A percentile compares a stretch with the other conserved stretches of the same genome.
Evolutionary conservation across 2,888 invertebrate species (phyloP).

Genomic region (Priocnemis perturbator): DNA sequence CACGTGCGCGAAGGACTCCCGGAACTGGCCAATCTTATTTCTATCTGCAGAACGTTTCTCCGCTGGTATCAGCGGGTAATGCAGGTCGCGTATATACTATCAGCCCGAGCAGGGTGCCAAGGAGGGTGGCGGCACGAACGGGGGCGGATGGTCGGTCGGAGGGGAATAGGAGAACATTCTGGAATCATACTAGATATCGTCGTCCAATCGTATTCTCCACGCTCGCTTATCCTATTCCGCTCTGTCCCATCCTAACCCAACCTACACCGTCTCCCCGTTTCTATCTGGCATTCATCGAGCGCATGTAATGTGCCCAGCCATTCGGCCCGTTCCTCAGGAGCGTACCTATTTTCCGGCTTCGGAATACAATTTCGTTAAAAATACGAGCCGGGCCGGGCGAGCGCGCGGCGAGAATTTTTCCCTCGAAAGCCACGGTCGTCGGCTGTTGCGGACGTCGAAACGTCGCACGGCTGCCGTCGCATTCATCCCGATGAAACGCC

Average conservation of each 20-base stretch:
- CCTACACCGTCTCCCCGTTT: conserved; percentile 32
- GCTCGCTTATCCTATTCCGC: conserved; percentile 60
- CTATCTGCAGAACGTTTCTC: conserved; percentile 41
- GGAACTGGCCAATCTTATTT: conserved; percentile 48
- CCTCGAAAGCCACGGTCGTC: conserved; percentile 1
- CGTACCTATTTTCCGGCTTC: conserved; percentile 19
- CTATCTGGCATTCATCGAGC: conserved; percentile 63
- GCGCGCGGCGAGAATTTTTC: conserved; percentile 9
- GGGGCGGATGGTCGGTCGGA: conserved; percentile 13
- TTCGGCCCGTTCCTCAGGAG: conserved; percentile 21
- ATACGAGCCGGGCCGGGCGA: conserved; percentile 23
- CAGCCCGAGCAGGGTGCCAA: conserved; percentile 7
- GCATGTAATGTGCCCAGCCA: conserved; percentile 56
- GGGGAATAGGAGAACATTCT: conserved; percentile 52
- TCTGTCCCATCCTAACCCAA: conserved; percentile 40
- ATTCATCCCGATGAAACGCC: too few species aligned
- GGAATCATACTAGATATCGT: conserved; percentile 62
- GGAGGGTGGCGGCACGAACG: conserved; percentile 9
- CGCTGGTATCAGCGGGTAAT: conserved; percentile 42
- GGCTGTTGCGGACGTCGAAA: conserved; percentile 1
- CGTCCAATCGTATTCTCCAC: conserved; percentile 59
- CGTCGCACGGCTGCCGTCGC: too few species aligned
- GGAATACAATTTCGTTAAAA: conserved; percentile 24
- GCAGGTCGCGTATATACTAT: conserved; percentile 51
- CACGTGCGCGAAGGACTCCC: conserved; percentile 29